These are phyloP conservation scores for Sebastes vulpes DNA, from an alignment of 2,797 vertebrate species.

Conservation along the genomic window DNA sequence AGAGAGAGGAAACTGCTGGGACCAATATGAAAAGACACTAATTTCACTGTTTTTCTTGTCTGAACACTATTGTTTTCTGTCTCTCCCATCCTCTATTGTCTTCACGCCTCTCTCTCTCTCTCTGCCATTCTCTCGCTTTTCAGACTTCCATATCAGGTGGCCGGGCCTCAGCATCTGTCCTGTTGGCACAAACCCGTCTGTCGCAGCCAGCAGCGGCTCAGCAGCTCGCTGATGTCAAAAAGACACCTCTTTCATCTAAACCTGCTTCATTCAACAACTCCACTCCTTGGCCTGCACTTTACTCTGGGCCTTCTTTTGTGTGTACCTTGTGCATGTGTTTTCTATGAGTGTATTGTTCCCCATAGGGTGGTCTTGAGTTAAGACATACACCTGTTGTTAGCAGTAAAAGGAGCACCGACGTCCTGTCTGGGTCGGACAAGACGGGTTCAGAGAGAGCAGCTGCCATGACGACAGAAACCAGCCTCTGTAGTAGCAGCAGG, in stretches of 20 bases:
- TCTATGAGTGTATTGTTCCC: neutral
- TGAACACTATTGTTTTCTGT: slow-evolving; percentile 2
- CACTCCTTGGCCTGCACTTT: slow-evolving; percentile 47
- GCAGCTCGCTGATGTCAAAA: slow-evolving; percentile 56
- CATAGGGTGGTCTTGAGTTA: slow-evolving; percentile 45
- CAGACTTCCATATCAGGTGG: slow-evolving; percentile 63
- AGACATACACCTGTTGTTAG: slow-evolving; percentile 61
- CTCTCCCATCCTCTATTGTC: slow-evolving; percentile 6
- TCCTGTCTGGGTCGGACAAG: slow-evolving; percentile 1
- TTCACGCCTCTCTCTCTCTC: slow-evolving; percentile 27
- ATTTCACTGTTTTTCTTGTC: slow-evolving; percentile 19
- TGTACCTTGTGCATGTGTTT: slow-evolving; percentile 7
- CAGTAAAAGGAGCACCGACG: slow-evolving; percentile 13
- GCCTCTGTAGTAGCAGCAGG: neutral
- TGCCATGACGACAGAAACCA: slow-evolving; percentile 23
- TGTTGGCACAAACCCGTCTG: slow-evolving; percentile 52
- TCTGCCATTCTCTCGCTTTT: slow-evolving; percentile 22
- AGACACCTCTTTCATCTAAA: slow-evolving; percentile 70
- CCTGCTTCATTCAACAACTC: slow-evolving; percentile 71
- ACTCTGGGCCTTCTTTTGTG: slow-evolving; percentile 51
- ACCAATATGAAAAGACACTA: neutral
- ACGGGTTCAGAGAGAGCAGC: slow-evolving; percentile 22
- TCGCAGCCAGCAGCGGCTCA: slow-evolving; percentile 69
- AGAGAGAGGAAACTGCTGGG: neutral
- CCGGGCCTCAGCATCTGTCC: slow-evolving; percentile 71